phyloP scores from a whole-genome alignment of 92 coral and sea anemone species.

The Porites cylindrica region DNA sequence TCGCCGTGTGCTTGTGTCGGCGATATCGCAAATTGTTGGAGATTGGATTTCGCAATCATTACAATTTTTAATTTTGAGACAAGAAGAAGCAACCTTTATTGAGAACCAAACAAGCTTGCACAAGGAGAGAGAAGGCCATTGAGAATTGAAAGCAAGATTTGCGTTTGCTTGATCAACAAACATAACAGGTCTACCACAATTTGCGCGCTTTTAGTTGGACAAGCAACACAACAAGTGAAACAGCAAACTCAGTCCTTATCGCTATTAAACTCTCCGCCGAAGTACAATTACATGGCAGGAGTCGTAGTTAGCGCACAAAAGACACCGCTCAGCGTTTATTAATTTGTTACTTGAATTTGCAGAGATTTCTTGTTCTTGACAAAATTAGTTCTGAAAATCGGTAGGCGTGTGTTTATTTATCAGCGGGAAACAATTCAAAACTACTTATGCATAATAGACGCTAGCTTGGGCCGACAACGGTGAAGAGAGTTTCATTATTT shows the following conservation, averaged over 20 bases:
- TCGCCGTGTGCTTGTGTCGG: neutral
- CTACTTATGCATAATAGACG: neutral
- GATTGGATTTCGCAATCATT: conserved; percentile 12
- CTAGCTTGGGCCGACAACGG: neutral
- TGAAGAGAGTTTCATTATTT: neutral
- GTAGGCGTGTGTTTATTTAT: conserved; percentile 38
- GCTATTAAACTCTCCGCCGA: neutral
- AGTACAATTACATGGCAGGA: conserved; percentile 8
- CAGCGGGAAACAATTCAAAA: conserved; percentile 35
- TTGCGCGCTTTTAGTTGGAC: neutral
- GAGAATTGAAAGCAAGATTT: neutral
- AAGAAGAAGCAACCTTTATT: neutral
- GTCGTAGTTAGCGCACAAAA: neutral
- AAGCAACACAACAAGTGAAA: neutral
- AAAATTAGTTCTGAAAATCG: conserved; percentile 24
- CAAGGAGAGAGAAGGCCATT: neutral
- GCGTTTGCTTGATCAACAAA: neutral
- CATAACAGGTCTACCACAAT: neutral
- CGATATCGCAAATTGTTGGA: neutral
- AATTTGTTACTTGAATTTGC: conserved; percentile 44
- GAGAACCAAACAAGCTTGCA: neutral
- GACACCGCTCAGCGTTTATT: conserved; percentile 24
- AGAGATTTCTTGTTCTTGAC: conserved; percentile 26
- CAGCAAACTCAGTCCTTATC: neutral
- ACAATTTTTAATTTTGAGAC: neutral